Conservation (phyloP, 2,797 vertebrate species). For the Toxotes lorentzi region DNA sequence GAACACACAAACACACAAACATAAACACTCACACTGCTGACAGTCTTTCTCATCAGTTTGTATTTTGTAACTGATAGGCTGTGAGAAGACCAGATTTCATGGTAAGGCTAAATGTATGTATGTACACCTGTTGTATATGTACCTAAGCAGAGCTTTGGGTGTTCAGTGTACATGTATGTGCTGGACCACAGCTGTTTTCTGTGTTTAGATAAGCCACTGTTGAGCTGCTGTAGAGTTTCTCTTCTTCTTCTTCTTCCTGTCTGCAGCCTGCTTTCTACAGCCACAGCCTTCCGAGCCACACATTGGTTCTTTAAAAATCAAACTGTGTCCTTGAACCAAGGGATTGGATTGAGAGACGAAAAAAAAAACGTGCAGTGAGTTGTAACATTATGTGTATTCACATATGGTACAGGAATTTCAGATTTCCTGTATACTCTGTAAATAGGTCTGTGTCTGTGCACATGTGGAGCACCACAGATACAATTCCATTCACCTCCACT, state of each 20-base stretch:
- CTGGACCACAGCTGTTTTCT: neutral
- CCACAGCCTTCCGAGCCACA: neutral
- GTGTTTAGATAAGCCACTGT: neutral
- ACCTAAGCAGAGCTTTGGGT: slow-evolving; percentile 24
- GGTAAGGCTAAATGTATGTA: slow-evolving; percentile 68
- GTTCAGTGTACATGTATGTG: neutral
- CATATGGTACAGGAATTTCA: no score
- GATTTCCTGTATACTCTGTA: no score
- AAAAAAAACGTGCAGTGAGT: neutral
- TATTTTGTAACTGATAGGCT: slow-evolving; percentile 73
- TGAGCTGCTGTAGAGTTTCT: slow-evolving; percentile 3
- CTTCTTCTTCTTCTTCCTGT: slow-evolving; percentile 18
- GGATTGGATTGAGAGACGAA: neutral
- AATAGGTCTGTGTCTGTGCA: no score
- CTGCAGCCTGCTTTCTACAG: slow-evolving; percentile 9
- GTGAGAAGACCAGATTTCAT: slow-evolving; percentile 70
- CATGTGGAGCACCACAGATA: no score
- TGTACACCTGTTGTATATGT: neutral
- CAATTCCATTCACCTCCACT: no score
- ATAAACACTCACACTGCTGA: neutral
- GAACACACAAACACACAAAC: neutral
- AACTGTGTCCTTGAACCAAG: neutral
- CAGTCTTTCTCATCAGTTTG: slow-evolving; percentile 40
- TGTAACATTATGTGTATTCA: neutral
- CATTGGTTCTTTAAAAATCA: neutral